Evolutionary conservation across 2,888 invertebrate genomes (phyloP).

Genomic region (Phalera bucephala): DNA sequence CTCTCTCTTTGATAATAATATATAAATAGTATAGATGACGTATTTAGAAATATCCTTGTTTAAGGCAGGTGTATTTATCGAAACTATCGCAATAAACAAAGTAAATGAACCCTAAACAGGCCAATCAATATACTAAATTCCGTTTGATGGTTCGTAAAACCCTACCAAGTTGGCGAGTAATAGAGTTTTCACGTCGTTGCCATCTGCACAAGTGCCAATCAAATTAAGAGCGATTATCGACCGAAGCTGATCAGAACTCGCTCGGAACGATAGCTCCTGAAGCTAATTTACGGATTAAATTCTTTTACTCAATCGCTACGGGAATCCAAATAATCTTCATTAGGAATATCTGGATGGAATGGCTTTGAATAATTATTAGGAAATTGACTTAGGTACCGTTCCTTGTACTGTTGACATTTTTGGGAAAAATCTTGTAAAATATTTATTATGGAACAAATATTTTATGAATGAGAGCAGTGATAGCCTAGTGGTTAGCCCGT

Average conservation of each 20-base stretch:
- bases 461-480: too few species aligned
- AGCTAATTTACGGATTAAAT: constrained; percentile 65
- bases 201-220: constrained; percentile 74
- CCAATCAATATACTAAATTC: constrained; percentile 52
- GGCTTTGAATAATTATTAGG: constrained; percentile 18
- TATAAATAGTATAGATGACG: too few species aligned
- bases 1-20: too few species aligned
- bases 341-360: constrained; percentile 20
- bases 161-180: constrained; percentile 54
- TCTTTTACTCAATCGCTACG: constrained; percentile 45
- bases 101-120: constrained; percentile 34
- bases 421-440: too few species aligned
- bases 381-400: constrained; percentile 25
- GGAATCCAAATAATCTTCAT: constrained; percentile 34
- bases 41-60: too few species aligned
- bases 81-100: too few species aligned
- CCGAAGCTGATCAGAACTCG: constrained; percentile 47
- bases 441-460: too few species aligned
- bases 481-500: too few species aligned
- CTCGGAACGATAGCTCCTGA: constrained; percentile 48
- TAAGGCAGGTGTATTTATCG: too few species aligned
- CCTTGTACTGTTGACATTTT: too few species aligned
- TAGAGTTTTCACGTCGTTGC: constrained; percentile 67
- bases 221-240: constrained; percentile 73
- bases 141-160: constrained; percentile 54